Evolutionary conservation across 2,113 vertebrate genomes (phyloP).

Genomic region (Setophaga petechia): DNA sequence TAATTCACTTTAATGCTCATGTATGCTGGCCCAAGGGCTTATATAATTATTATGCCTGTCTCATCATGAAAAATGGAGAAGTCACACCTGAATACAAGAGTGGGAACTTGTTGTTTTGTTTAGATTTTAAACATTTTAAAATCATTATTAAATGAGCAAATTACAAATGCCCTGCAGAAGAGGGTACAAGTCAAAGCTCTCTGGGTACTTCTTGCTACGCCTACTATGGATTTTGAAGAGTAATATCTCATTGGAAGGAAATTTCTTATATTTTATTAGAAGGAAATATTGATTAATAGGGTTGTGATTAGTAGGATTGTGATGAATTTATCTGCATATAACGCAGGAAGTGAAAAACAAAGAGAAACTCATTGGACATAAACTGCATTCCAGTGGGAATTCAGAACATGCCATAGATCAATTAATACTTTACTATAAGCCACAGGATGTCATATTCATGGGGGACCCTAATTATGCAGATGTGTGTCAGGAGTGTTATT

Average conservation of each 20-base stretch:
- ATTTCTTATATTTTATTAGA: background rate
- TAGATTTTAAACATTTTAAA: constrained; percentile 45
- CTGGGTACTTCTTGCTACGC: background rate
- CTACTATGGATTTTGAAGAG: background rate
- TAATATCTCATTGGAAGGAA: background rate
- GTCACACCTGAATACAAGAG: constrained; percentile 59
- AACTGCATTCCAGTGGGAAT: background rate
- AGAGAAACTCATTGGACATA: background rate
- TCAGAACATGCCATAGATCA: background rate
- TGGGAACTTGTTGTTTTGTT: constrained; percentile 57
- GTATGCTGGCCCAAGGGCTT: constrained; percentile 20
- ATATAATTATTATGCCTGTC: constrained; percentile 51
- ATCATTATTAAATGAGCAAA: constrained; percentile 58
- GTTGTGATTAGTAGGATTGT: background rate
- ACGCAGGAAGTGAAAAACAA: background rate
- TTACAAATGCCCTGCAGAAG: constrained; percentile 35
- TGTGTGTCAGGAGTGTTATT: background rate
- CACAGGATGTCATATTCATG: background rate
- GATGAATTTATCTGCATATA: background rate
- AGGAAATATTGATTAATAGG: background rate
- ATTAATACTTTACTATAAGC: background rate
- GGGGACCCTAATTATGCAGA: background rate
- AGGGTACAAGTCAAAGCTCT: background rate
- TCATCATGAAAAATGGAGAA: constrained; percentile 49
- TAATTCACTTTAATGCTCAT: constrained; percentile 55